Evolutionary conservation across 2,888 invertebrate genomes (phyloP).

Genomic region (Neuroscelio doddi): DNA sequence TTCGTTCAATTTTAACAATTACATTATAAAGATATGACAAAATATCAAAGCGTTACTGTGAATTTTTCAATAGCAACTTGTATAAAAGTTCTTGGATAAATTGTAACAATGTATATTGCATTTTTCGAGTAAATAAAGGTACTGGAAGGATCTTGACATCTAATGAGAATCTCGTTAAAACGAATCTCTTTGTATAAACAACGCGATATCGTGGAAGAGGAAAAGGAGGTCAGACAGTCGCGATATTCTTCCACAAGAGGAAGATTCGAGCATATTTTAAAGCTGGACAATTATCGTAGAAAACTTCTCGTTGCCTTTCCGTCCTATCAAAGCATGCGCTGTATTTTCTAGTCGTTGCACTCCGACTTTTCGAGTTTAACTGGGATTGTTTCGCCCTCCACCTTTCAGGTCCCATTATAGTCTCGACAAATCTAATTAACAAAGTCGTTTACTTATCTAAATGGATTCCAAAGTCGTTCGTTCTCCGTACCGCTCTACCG

Average conservation of each 20-base stretch:
- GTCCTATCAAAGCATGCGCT: constrained; percentile 43
- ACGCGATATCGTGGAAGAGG: constrained; percentile 34
- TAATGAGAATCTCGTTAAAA: constrained; percentile 44
- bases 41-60: too few relatives aligned
- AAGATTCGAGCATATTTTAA: constrained; percentile 53
- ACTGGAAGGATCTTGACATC: constrained; percentile 13
- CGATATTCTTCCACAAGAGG: constrained; percentile 30
- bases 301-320: constrained; percentile 42
- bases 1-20: too few relatives aligned
- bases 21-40: too few relatives aligned
- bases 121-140: constrained; percentile 25
- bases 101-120: constrained; percentile 12
- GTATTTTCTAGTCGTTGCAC: constrained; percentile 51
- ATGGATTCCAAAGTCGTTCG: constrained; percentile 62
- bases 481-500: constrained; percentile 49
- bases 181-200: constrained; percentile 43
- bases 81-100: constrained; percentile 15
- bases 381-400: constrained; percentile 58
- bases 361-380: constrained; percentile 53
- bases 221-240: constrained; percentile 47
- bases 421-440: constrained; percentile 66
- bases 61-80: too few relatives aligned
- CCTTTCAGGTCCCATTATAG: constrained; percentile 54
- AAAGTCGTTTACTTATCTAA: constrained; percentile 67
- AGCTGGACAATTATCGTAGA: constrained; percentile 46